phyloP scores from a whole-genome alignment of 2,113 vertebrate genomes.

The Catharus bicknelli region DNA sequence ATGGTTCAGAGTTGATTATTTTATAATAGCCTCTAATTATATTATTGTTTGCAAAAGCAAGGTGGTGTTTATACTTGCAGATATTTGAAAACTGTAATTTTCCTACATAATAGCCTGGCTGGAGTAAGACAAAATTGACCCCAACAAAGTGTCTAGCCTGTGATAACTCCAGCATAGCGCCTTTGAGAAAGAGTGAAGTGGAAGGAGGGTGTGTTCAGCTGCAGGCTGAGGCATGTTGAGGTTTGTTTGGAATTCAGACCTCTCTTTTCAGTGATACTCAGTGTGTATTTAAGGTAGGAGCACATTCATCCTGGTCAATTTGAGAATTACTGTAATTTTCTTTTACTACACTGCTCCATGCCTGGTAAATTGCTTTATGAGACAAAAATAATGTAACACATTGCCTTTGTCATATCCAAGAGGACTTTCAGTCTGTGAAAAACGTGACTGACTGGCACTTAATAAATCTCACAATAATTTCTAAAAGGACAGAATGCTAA shows the following conservation, averaged over 20 bases:
- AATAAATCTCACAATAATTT: not conserved
- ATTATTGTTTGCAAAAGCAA: conserved; percentile 58
- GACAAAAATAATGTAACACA: conserved; percentile 20
- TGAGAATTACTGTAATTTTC: conserved; percentile 66
- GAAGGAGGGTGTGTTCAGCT: conserved; percentile 10
- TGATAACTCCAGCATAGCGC: not conserved
- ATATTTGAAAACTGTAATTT: conserved; percentile 8
- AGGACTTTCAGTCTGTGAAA: not conserved
- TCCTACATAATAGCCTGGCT: not conserved
- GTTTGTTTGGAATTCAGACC: conserved; percentile 61
- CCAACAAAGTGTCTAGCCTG: not conserved
- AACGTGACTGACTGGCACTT: not conserved
- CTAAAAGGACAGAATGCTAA: not conserved
- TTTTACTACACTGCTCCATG: conserved; percentile 36
- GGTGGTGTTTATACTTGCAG: conserved; percentile 49
- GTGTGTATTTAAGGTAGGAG: conserved; percentile 36
- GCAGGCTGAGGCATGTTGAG: conserved; percentile 24
- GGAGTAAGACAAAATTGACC: not conserved
- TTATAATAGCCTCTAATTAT: conserved; percentile 62
- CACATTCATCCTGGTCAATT: conserved; percentile 52
- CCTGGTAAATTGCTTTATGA: conserved; percentile 58
- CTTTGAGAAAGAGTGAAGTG: not conserved
- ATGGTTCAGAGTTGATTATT: conserved; percentile 43
- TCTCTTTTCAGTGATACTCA: conserved; percentile 55
- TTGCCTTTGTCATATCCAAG: conserved; percentile 16